A percentile compares a stretch with the other conserved stretches of the same genome.
phyloP scores from a whole-genome alignment of 2,797 vertebrate species.

The Mastacembelus armatus region DNA sequence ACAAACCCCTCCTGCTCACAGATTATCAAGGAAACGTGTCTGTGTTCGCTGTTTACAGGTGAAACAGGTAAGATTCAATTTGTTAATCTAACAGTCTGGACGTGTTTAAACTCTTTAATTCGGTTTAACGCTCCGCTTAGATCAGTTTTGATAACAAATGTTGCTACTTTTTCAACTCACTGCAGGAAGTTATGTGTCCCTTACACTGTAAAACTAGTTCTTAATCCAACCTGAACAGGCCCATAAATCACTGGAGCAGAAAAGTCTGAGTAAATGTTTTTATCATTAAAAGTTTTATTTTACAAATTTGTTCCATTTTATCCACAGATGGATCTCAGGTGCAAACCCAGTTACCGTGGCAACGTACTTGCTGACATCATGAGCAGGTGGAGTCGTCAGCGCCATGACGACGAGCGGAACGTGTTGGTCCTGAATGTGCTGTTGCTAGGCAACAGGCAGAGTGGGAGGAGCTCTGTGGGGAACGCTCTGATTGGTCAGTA shows the following conservation, averaged over 20 bases:
- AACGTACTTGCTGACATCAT: neutral
- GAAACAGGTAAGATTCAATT: conserved; percentile 28
- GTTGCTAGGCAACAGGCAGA: conserved; percentile 85
- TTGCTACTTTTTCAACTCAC: too few species aligned
- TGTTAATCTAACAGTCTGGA: neutral
- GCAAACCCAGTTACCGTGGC: neutral
- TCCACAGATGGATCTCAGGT: neutral
- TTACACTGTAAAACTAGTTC: too few species aligned
- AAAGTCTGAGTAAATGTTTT: too few species aligned
- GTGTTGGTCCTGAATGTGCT: conserved; percentile 82
- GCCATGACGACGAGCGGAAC: neutral
- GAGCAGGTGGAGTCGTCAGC: neutral
- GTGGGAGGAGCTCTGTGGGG: conserved; percentile 88
- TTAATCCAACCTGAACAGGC: too few species aligned
- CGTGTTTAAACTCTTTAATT: neutral
- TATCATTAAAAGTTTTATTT: neutral
- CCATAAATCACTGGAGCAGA: too few species aligned
- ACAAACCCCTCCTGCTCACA: neutral
- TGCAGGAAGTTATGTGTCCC: too few species aligned
- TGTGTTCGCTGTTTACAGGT: neutral
- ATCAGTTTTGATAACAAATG: neutral
- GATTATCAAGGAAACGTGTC: neutral
- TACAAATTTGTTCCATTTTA: neutral
- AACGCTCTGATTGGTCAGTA: conserved; percentile 85
- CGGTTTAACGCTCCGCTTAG: too few species aligned